phyloP scores from a whole-genome alignment of 2,113 vertebrate species.

The Lichenostomus cassidix region DNA sequence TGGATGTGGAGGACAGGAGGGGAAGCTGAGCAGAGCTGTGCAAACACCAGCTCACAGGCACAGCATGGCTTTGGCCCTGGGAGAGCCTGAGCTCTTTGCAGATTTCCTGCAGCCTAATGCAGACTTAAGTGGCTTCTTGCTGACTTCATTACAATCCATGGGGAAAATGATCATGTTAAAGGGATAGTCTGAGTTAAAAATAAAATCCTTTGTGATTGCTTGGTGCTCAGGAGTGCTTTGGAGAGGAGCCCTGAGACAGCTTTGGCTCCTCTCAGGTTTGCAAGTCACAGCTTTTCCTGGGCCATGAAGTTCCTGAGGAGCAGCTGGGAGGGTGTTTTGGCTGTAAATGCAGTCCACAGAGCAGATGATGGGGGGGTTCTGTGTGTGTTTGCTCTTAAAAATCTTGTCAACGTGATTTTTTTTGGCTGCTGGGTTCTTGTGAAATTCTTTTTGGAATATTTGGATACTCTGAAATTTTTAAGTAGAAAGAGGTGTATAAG shows the following conservation, averaged over 20 bases:
- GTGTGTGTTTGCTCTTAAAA: neutral
- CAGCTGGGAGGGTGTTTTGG: neutral
- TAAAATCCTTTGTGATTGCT: neutral
- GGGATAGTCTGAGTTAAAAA: neutral
- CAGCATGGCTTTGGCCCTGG: neutral
- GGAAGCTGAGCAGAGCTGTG: neutral
- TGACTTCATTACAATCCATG: rapidly evolving
- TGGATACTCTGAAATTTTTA: neutral
- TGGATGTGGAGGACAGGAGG: neutral
- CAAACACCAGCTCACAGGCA: rapidly evolving
- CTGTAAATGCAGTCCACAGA: too few relatives aligned
- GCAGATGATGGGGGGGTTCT: rapidly evolving
- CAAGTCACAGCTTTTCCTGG: rapidly evolving
- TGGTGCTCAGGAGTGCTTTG: neutral
- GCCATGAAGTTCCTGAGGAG: neutral
- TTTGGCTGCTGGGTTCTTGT: neutral
- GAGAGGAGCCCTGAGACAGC: neutral
- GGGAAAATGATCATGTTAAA: rapidly evolving
- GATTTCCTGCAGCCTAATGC: neutral
- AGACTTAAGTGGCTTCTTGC: neutral
- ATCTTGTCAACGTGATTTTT: neutral
- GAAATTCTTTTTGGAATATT: neutral
- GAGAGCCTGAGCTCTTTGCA: neutral
- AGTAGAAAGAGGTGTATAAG: neutral
- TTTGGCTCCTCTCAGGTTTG: rapidly evolving